phyloP scores from a whole-genome alignment of 2,888 invertebrate species.

The Lomographa bimaculata region DNA sequence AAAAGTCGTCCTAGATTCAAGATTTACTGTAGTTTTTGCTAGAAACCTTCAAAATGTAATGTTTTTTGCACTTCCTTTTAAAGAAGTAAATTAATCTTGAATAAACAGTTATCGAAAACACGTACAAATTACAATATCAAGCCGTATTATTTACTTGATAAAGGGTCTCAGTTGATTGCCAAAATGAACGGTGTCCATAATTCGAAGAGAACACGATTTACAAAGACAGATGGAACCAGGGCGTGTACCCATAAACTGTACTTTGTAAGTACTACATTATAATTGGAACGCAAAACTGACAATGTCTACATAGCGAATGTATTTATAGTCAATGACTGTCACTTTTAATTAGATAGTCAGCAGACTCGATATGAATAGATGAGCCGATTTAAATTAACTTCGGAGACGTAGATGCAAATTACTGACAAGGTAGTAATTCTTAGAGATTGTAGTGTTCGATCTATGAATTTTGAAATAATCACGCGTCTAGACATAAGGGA shows the following conservation, averaged over 20 bases:
- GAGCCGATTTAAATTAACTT: constrained; percentile 16
- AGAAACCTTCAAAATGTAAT: no score
- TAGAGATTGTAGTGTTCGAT: constrained; percentile 8
- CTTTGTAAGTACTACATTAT: neutral
- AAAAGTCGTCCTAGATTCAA: no score
- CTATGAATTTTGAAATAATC: constrained; percentile 3
- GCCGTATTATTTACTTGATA: constrained; percentile 34
- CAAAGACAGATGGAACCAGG: constrained; percentile 31
- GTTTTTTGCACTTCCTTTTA: no score
- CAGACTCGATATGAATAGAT: constrained; percentile 12
- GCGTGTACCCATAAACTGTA: constrained; percentile 1
- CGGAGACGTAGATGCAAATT: constrained; percentile 18
- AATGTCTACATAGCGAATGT: constrained; percentile 39
- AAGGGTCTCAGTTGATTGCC: constrained; percentile 32
- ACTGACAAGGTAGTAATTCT: constrained; percentile 14
- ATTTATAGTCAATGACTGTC: constrained; percentile 50
- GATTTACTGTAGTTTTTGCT: no score
- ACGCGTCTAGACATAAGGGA: neutral
- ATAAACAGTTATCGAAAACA: constrained; percentile 32
- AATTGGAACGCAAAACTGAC: constrained; percentile 22
- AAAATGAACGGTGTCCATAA: constrained; percentile 28
- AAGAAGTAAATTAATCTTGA: constrained; percentile 17
- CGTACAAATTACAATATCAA: constrained; percentile 31
- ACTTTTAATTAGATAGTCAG: constrained; percentile 44
- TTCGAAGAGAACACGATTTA: constrained; percentile 27